Base-by-base conservation (phyloP, 2,888 invertebrate genomes). In the Chymomyza procnemis region DNA sequence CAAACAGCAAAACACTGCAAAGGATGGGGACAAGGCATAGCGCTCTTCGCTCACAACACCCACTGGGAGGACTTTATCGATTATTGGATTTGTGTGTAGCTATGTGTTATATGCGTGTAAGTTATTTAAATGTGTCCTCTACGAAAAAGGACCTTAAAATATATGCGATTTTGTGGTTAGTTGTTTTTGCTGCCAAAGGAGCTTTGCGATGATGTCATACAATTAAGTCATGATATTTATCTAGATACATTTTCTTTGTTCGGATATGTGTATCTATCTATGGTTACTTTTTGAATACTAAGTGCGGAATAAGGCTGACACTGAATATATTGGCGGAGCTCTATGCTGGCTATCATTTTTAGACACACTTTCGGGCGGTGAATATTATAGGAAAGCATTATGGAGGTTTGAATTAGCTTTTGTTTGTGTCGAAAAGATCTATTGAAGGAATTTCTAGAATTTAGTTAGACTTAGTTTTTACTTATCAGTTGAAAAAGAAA, bases 81-180 rank as follows among this genome's bases (percentile, higher is more conserved):
- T 83, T 83, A 82, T 83, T 87, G 80, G 80, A 82, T 85, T 82
- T 85, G 72, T 22, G 16, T n/a, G 18, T 5, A 30, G 56, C 30
- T 9, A 16, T 22, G 56, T 56, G 19, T 58, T 8, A 34, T 58
- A 19, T 16, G 18, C 16, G 41, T 55, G 19, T 18, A 19, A 30
- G 16, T 14, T 46, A 58, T 58, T 58, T 41, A 41, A 9, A 41
- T 41, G 12, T 12, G 12, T 41, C 9, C 12, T 41, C 9, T 5
- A 41, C 6, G 12, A 12, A 41, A 41, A 41, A 41, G 34, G 1
- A 12, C 9, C 6, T 12, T 41, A 12, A 41, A 41, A 41, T 41
- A 41, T 12, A 41, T 41, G 34, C 34, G 34, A 12, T 41, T 41
- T 41, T 12, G 34, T 41, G 34, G 34, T 12, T 41, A 41, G 34